Base-by-base conservation (phyloP, 1,140 invertebrate genomes). In the Megathymus violae region DNA sequence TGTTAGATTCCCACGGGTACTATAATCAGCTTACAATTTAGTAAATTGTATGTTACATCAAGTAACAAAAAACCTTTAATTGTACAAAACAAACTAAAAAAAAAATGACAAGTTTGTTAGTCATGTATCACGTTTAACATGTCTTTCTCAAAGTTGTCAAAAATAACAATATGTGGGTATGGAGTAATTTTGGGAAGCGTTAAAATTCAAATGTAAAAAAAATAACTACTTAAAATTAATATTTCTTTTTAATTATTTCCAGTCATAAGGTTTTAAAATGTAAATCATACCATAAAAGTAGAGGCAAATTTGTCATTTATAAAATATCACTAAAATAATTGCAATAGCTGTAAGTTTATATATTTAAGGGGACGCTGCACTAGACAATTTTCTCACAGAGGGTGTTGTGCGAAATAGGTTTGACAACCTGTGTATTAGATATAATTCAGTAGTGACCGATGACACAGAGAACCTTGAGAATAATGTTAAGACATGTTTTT, bases 1-100 rank as follows among this genome's bases (percentile, higher is more conserved):
- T n/a, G n/a, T n/a, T n/a, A n/a, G n/a, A 47, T 11, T 15, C 36
- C 50, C 50, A 16, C 44, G 54, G 47, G 4, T 31, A 31, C 9
- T 31, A 31, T 31, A 31, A 31, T 31, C 27, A 7, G 27, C 27
- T 31, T 31, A 31, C 27, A 4, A 31, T 31, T 31, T 31, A 9
- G 27, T 31, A 31, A 31, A 31, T 31, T 31, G 7, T 31, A 31
- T 9, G 27, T 31, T 31, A 31, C 7, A 31, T 7, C 4, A 31
- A 31, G 4, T 31, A 9, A 31, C 9, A 31, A 31, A 31, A 31
- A 31, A 31, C 9, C 3, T 31, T 31, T 31, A 31, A 31, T 31
- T 9, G 27, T 31, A 9, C 9, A 31, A 31, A 31, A 31, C 27
- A 31, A 31, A 2, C 19, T 2, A 31, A 9, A 4, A 1, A n/a